Percentiles rank a stretch among this genome's conserved stretches.
Evolutionary conservation across 2,797 vertebrate species (phyloP).

Genomic region (Acridotheres tristis): DNA sequence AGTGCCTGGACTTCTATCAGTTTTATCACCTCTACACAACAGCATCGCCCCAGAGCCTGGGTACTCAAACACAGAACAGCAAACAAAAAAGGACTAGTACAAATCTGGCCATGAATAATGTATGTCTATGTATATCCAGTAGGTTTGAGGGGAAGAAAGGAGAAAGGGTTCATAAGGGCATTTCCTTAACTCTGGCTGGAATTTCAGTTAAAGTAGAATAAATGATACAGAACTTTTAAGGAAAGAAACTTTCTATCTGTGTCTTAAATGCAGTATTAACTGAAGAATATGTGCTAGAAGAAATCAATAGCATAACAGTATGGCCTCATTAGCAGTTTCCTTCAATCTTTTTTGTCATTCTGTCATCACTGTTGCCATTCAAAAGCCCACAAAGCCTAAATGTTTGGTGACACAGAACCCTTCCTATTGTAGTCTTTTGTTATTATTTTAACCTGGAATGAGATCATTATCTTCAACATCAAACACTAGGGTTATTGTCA

Average conservation of each 20-base stretch:
- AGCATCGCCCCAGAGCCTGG: slow-evolving; percentile 74
- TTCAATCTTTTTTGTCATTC: background rate
- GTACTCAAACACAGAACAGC: slow-evolving; percentile 8
- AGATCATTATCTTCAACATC: background rate
- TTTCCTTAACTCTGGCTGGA: slow-evolving; percentile 77
- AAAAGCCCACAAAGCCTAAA: background rate
- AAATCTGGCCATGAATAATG: slow-evolving; percentile 60
- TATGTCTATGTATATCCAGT: slow-evolving; percentile 7
- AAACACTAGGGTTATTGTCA: background rate
- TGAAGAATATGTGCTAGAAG: slow-evolving; percentile 22
- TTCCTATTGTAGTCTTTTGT: background rate
- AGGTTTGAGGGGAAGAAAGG: slow-evolving; percentile 50
- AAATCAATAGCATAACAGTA: background rate
- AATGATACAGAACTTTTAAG: slow-evolving; percentile 86
- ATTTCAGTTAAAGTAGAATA: slow-evolving; percentile 83
- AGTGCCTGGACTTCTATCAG: slow-evolving; percentile 81
- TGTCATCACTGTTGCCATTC: background rate
- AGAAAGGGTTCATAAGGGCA: slow-evolving; percentile 66
- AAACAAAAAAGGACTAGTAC: slow-evolving; percentile 48
- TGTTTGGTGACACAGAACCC: background rate
- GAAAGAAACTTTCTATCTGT: slow-evolving; percentile 64
- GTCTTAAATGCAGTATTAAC: slow-evolving; percentile 36
- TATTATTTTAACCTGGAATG: background rate
- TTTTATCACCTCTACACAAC: slow-evolving; percentile 82
- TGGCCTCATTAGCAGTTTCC: background rate